Evolutionary conservation across 2,888 invertebrate genomes (phyloP), one percentile per base, ranked within the genome.

Genomic region (Apoderus coryli): DNA sequence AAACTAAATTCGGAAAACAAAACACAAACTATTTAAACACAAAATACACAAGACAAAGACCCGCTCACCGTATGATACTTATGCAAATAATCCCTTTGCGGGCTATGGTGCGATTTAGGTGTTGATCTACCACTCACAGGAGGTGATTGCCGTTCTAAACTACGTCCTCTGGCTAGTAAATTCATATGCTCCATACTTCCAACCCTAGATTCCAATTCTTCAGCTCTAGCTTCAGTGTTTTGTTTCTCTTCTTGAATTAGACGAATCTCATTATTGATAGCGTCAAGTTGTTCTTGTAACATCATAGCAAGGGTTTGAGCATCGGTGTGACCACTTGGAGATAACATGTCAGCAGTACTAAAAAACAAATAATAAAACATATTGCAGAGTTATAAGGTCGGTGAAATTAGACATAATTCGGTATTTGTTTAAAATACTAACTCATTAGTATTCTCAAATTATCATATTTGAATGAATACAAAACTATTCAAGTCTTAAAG

Each of bases 271-370:
- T 95, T 95, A 64, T 99, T 98, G 59, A 99, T 99, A 52, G 96
- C 98, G 65, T 99, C 96, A 40, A 99, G 67, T 60, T 98, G 95
- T 52, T 99, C 96, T 59, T 99, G 98, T 46, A 99, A 69, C 90
- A 98, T 95, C 56, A 95, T 76, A 26, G 98, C 98, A 41, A 98
- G 65, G 1, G 95, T 90, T 52, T 96, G 96, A 27, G 98, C 95
- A 61, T 98, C 96, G 27, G 58, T 57, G 36, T 76, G 77, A 0
- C 76, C 61, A 54, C 54, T 61, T 1, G 79, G 79, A 23, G 77
- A 79, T 47, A 76, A 65, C 46, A 76, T 72, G 45, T 78, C 78
- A 6, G 72, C 72, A 12, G 73, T 67, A 44, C 74, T 73, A 19
- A n/a, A 16, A 14, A 14, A 29, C 32, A 9, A 10, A 14, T 28